Base-by-base conservation (phyloP, 1,140 invertebrate genomes). In the Pseudomyrmex cubaensis region DNA sequence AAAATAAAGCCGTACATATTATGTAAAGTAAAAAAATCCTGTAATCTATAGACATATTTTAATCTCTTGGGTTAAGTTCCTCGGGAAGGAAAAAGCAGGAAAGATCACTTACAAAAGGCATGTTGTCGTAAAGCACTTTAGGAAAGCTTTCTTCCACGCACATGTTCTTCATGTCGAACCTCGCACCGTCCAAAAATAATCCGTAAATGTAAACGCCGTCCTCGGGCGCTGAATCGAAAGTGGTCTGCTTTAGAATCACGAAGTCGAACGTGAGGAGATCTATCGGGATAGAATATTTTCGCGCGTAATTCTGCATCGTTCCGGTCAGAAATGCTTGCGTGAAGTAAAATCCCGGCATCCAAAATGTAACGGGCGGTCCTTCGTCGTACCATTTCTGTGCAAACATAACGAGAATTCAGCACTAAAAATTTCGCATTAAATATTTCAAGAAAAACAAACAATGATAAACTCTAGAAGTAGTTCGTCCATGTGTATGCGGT, bases 301-400 rank as follows among this genome's bases (percentile, higher is more conserved):
- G 95, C 5, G 98, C 98, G 94, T 96, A 99, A 94, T 99, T 99
- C 94, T 99, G 98, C 88, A 98, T 96, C 17, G 97, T 97, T 35
- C 98, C 98, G 7, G 98, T 99, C 15, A 99, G 95, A 94, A 99
- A 99, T 7, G 98, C 98, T 95, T 99, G 98, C 0, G 98, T 98
- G 92, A 99, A 99, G 93, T 97, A 99, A 93, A 99, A 99, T 20
- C 98, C 98, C 0, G 98, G 98, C 48, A 99, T 94, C 98, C 98
- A 99, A 93, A 97, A 99, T 10, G 97, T 96, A 2, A 94, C 83
- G 0, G 98, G 98, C 17, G 97, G 96, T 8, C 98, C 98, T 83
- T 97, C 90, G 15, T 97, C 95, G 87, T 96, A 97, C 98, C 98
- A 99, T 88, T 96, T 95, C 96, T 98, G 90, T 35, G 87, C 84